Evolutionary conservation across 2,797 vertebrate species (phyloP).

Genomic region (Pagetopsis macropterus): DNA sequence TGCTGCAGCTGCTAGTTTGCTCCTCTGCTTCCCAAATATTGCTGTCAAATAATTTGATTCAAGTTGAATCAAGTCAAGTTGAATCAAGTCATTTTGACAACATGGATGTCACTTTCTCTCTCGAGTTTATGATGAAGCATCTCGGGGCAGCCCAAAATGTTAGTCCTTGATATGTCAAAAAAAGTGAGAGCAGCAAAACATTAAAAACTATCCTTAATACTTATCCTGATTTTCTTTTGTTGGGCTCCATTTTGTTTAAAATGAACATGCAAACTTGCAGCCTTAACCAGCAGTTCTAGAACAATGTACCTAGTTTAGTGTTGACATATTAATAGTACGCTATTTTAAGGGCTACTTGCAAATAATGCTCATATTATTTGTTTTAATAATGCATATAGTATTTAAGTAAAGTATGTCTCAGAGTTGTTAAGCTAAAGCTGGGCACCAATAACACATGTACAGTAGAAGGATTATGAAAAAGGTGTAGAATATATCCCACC

Average conservation of each 20-base stretch:
- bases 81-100: slow-evolving; percentile 37
- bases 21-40: slow-evolving; percentile 56
- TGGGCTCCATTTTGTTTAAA: neutral
- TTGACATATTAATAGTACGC: neutral
- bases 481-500: slow-evolving; percentile 3
- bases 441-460: neutral
- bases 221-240: neutral
- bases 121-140: slow-evolving; percentile 36
- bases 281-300: neutral
- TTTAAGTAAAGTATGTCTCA: neutral
- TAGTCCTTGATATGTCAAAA: neutral
- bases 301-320: neutral
- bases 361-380: neutral
- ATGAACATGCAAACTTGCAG: neutral
- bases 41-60: slow-evolving; percentile 58
- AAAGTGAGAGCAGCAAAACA: too few relatives aligned
- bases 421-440: neutral
- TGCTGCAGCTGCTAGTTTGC: slow-evolving; percentile 57
- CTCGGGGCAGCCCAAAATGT: slow-evolving; percentile 11
- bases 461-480: slow-evolving; percentile 4
- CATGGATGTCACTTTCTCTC: slow-evolving; percentile 28
- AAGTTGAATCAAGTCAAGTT: slow-evolving; percentile 1
- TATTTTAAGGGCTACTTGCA: neutral
- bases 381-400: too few relatives aligned
- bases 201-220: neutral